Evolutionary conservation across 2,888 invertebrate species (phyloP), one percentile per base, ranked within the genome.

Genomic region (Heliconius aoede): DNA sequence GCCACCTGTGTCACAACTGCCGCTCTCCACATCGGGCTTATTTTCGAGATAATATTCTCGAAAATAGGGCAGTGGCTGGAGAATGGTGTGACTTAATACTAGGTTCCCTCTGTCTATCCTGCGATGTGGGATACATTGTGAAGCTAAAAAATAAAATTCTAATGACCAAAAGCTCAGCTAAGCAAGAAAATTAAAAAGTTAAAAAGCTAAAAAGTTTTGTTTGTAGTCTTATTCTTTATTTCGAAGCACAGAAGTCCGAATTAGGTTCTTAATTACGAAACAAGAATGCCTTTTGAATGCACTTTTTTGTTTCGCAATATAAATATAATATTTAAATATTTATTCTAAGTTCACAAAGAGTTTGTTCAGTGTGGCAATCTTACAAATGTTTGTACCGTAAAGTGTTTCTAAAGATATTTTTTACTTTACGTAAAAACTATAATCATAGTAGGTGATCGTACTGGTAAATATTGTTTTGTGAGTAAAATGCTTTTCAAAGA

Each of bases 271-370:
- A 62, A 62, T 62, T 30, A 62, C 9, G 9, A 62, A 62, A 30
- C 21, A 62, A 62, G 30, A 62, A 62, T 28, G 62, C 62, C 62
- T 30, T 62, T 62, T 28, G 30, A 30, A 30, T 62, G 62, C 30
- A 30, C 21, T 26, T 62, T 8, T 62, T 62, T 55, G 55, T 55
- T 8, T 55, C n/a, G 18, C 55, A 55, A 9, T 55, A n/a, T 55
- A 55, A 55, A 55, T 55, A 55, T n/a, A n/a, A n/a, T 55, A n/a
- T 51, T 51, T 51, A 51, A 51, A 51, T 51, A 51, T 55, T 55
- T 55, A 9, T 55, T 55, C 9, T 55, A 7, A 60, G 15, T 15
- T 60, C 24, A 15, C 15, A 60, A 26, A 60, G 24, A 60, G 4
- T 60, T 26, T 60, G n/a, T 60, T 60, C 26, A 60, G 60, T 26